Conservation (phyloP, 2,113 vertebrate genomes). For the Corythornis vintsioides region DNA sequence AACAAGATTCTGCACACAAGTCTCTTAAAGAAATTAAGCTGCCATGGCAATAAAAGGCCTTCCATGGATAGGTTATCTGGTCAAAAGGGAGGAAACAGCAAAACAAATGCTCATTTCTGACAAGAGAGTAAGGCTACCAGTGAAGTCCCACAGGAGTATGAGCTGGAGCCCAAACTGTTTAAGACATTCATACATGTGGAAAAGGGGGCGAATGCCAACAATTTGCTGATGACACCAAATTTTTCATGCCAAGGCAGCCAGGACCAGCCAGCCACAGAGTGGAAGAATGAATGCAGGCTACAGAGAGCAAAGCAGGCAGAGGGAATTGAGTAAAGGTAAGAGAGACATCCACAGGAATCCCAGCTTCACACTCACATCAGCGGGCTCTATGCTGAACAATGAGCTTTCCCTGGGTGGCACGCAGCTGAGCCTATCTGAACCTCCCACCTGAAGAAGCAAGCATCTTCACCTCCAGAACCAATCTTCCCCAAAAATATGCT, state of each 20-base stretch:
- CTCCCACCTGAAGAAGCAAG: neutral
- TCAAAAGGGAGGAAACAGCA: neutral
- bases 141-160: neutral
- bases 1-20: neutral
- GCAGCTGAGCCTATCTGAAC: neutral
- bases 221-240: neutral
- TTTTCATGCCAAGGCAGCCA: neutral
- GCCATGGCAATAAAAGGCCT: neutral
- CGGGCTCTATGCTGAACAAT: neutral
- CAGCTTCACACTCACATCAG: rapidly evolving
- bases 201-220: neutral
- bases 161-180: neutral
- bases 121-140: neutral
- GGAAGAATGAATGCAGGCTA: neutral
- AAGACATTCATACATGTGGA: neutral
- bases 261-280: neutral
- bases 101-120: neutral
- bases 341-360: neutral
- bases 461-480: neutral
- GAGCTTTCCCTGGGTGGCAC: too few relatives aligned
- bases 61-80: neutral
- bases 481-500: neutral
- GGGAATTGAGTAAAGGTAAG: neutral
- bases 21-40: neutral
- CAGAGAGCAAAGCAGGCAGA: neutral